phyloP scores from a whole-genome alignment of 2,113 vertebrate genomes.

The Varanus komodoensis region DNA sequence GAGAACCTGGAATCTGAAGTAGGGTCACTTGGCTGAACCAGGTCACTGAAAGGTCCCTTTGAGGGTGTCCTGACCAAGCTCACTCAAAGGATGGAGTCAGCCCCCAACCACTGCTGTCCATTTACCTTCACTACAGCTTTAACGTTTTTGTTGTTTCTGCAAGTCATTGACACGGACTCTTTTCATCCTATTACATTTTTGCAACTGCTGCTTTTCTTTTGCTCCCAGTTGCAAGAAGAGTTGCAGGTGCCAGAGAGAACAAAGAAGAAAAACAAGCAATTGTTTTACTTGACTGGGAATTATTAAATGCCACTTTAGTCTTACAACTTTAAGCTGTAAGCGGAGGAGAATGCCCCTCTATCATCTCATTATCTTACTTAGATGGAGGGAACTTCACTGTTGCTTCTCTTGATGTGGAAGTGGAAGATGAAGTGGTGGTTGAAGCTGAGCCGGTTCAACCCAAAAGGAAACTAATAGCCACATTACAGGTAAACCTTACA shows the following conservation, averaged over 20 bases:
- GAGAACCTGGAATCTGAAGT: too few relatives aligned
- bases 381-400: conserved; percentile 76
- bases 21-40: too few relatives aligned
- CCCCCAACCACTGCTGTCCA: too few relatives aligned
- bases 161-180: background rate
- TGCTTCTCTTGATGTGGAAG: conserved; percentile 69
- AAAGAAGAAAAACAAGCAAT: too few relatives aligned
- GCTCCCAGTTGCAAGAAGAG: background rate
- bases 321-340: background rate
- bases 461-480: conserved; percentile 77
- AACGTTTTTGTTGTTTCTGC: background rate
- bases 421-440: conserved; percentile 69
- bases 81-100: too few relatives aligned
- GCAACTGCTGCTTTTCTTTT: background rate
- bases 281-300: background rate
- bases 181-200: background rate
- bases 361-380: conserved; percentile 57
- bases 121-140: background rate
- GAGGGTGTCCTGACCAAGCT: too few relatives aligned
- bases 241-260: background rate
- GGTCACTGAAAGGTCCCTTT: too few relatives aligned
- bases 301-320: background rate
- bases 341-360: conserved; percentile 16
- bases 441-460: conserved; percentile 72
- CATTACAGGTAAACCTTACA: conserved; percentile 75